Evolutionary conservation across 2,888 invertebrate species (phyloP), one percentile per base, ranked within the genome.

Genomic region (Drosophila mimica): DNA sequence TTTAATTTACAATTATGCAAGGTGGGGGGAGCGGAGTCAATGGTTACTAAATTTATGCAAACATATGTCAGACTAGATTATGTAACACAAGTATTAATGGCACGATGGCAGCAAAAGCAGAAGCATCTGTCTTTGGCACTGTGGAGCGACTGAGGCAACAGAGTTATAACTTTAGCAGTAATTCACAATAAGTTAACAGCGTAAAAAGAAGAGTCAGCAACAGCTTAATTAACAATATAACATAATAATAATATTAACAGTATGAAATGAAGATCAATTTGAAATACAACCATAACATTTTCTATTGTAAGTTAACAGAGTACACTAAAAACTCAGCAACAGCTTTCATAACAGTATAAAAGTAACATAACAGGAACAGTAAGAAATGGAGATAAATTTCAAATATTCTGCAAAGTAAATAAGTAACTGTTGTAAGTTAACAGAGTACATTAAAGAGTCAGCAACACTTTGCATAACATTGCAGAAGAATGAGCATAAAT

Each of bases 11-110:
- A 88, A 88, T 86, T 86, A 86, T 88, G 88, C 88, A 70, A 36
- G 60, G 17, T 13, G 25, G 56, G 30, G 51, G 28, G 31, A 17
- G 13, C 8, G 54, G 20, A 43, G 54, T 36, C 13, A 59, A 36
- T 30, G 54, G 46, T 64, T 70, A 61, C n/a, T 59, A 72, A 87
- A 89, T 84, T 87, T 87, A 89, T 87, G 89, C 86, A 87, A 85
- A 83, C 89, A 87, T 89, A 89, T 89, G 86, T 87, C 89, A 77
- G 72, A 63, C 68, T 68, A 72, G 85, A 87, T 89, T 88, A 88
- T 87, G 74, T 81, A 83, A 79, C 76, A 79, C 74, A 76, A 79
- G 81, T 70, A 82, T 75, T 72, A 69, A 72, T 68, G 69, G 67
- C 54, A 56, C 43, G 58, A 57, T 53, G 65, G 66, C 53, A 43